phyloP scores from a whole-genome alignment of 2,113 vertebrate genomes.

The Gallinago undulata region DNA sequence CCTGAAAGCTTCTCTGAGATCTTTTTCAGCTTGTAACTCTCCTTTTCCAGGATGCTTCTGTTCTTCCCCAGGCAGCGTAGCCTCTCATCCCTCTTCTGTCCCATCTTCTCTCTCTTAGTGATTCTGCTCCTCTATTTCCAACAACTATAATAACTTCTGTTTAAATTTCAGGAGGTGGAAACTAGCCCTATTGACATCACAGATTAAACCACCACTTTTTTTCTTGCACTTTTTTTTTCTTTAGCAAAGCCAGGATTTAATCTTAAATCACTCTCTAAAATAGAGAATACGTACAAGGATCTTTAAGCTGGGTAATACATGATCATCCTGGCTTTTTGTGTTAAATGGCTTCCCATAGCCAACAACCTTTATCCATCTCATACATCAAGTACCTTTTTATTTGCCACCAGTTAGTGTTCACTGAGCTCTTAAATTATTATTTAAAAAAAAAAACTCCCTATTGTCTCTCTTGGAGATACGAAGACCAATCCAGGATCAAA shows the following conservation, averaged over 20 bases:
- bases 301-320: not conserved
- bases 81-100: not conserved
- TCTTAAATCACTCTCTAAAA: not conserved
- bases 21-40: not conserved
- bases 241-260: not conserved
- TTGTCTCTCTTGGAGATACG: not conserved
- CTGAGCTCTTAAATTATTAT: not conserved
- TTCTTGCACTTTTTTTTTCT: not conserved
- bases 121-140: not conserved
- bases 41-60: not conserved
- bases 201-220: not conserved
- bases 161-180: not conserved
- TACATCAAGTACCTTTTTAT: not conserved
- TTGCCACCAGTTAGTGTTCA: not conserved
- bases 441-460: not conserved
- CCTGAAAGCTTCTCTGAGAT: not conserved
- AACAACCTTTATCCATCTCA: not conserved
- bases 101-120: not conserved
- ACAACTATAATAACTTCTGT: not conserved
- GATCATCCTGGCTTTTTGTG: not conserved
- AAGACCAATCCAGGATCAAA: not conserved
- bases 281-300: not conserved
- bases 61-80: not conserved
- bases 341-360: not conserved
- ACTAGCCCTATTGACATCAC: not conserved